Conservation (phyloP, 2,888 invertebrate species). For the Linnaemya vulpina region DNA sequence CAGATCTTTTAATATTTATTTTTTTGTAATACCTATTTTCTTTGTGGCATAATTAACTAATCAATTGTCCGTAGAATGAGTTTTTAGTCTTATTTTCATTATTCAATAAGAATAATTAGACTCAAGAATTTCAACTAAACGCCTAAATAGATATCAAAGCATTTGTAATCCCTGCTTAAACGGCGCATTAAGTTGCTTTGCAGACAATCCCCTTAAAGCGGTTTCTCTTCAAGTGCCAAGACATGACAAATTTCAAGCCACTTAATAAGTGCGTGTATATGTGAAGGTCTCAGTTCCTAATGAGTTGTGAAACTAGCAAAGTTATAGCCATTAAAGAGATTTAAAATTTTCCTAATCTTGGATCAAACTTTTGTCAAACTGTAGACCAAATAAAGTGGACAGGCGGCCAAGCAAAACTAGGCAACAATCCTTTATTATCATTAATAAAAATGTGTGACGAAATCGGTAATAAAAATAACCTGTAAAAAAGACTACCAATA, state of each 20-base stretch:
- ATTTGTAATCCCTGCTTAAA: conserved; percentile 32
- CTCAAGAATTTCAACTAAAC: conserved; percentile 17
- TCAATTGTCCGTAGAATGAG: conserved; percentile 16
- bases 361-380: conserved; percentile 32
- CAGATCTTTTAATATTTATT: background rate
- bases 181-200: conserved; percentile 22
- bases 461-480: too few relatives aligned
- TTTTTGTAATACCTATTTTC: background rate
- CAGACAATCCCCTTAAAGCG: background rate
- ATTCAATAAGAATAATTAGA: conserved; percentile 1
- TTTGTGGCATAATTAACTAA: background rate
- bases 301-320: background rate
- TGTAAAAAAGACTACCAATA: too few relatives aligned
- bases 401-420: too few relatives aligned
- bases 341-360: conserved; percentile 18
- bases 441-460: too few relatives aligned
- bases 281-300: background rate
- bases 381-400: background rate
- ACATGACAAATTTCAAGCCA: too few relatives aligned
- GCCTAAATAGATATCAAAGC: conserved; percentile 20
- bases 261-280: background rate
- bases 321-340: background rate
- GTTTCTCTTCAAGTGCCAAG: conserved; percentile 1
- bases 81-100: conserved; percentile 23
- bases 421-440: too few relatives aligned